Percentiles rank a stretch among this genome's conserved stretches.
These are phyloP conservation scores for Macrocentrus cingulum DNA, from an alignment of 1,140 invertebrate species.

Conservation along the genomic window DNA sequence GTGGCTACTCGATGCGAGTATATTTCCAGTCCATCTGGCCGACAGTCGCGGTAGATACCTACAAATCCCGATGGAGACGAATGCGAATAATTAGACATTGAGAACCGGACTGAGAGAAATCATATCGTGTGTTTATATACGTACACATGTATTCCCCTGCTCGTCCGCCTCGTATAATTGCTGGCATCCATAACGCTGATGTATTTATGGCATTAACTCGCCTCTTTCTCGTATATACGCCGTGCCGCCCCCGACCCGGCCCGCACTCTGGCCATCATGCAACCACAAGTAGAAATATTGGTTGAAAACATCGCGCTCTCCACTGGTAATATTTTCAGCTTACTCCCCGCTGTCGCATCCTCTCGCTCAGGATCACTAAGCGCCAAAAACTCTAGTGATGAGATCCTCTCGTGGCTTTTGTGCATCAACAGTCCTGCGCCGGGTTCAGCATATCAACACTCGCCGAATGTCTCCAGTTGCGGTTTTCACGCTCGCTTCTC, in stretches of 20 bases:
- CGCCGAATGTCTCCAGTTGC: too few species aligned
- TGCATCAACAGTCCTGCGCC: constrained; percentile 21
- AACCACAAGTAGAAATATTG: constrained; percentile 59
- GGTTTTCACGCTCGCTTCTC: too few species aligned
- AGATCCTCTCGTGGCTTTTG: constrained; percentile 29
- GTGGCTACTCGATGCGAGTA: too few species aligned
- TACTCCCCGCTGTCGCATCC: constrained; percentile 57
- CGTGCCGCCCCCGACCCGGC: constrained; percentile 30
- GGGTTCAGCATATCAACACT: too few species aligned
- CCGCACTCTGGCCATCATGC: constrained; percentile 47
- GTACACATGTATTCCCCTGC: constrained; percentile 28
- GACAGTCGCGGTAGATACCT: neutral
- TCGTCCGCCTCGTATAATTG: constrained; percentile 56
- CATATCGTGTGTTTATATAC: constrained; percentile 33
- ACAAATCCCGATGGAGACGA: constrained; percentile 23
- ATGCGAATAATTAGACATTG: constrained; percentile 48
- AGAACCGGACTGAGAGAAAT: constrained; percentile 45
- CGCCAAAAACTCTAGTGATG: constrained; percentile 43
- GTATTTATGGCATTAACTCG: constrained; percentile 60
- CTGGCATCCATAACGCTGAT: constrained; percentile 60
- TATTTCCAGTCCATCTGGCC: neutral
- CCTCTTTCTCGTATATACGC: constrained; percentile 51
- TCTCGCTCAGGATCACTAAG: constrained; percentile 54
- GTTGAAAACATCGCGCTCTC: constrained; percentile 56
- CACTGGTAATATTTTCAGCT: constrained; percentile 57